Base-by-base conservation (phyloP, 2,113 vertebrate genomes). In the Corythornis cristatus region DNA sequence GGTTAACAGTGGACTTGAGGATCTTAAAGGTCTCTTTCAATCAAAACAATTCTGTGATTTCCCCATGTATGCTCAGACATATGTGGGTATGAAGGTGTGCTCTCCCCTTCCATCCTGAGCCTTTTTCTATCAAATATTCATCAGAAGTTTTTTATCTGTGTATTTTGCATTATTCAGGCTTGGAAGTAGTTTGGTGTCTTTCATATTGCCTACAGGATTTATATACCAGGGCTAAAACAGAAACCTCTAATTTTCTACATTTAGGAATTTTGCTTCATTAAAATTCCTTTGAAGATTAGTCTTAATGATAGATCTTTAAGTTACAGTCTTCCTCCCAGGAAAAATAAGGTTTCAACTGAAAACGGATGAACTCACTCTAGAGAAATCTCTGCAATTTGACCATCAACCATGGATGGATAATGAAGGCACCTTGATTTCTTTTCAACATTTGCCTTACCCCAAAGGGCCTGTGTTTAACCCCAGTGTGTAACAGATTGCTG, bases 201-300 rank as follows among this genome's bases (percentile, higher is more conserved):
- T 93, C 82, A 88, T 77, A 82, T 83, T 91, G 87, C 87, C 67
- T 89, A 56, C 68, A 94, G 85, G 89, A 93, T 89, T 87, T 88
- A 72, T 82, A 83, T 64, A 86, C 23, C 45, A 64, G 57, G 83
- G 57, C 88, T 90, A 75, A 96, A 94, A 46, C 72, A 77, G 89
- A 78, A 80, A 48, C 45, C 45, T 67, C 48, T 93, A 74, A 85
- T 88, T 94, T 86, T 40, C 82, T 74, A 51, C 68, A 5, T 78
- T 91, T 71, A 60, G 46, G 88, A 83, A 37, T 93, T 91, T 81
- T 86, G 50, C 60, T 93, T 83, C 67, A 86, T 95, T 94, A 91
- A 83, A 93, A 95, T 86, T 78, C 89, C 75, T 94, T 93, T 91
- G 87, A 95, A 86, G 68, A 46, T 80, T 60, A 75, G 45, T 51